Evolutionary conservation across 2,113 vertebrate genomes (phyloP).

Genomic region (Sander lucioperca): DNA sequence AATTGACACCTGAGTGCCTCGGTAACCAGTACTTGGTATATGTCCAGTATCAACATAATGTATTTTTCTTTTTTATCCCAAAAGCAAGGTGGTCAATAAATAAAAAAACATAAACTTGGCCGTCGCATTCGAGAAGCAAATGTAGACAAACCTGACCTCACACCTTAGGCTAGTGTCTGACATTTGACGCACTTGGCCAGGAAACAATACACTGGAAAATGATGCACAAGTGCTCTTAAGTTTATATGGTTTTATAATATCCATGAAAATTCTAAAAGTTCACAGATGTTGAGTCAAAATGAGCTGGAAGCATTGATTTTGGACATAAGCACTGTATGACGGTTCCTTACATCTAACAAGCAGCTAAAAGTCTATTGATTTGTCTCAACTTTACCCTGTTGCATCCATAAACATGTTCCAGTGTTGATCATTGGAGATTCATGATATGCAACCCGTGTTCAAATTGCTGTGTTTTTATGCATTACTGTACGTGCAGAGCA

Average conservation of each 20-base stretch:
- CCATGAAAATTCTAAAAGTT: constrained; percentile 48
- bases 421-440: constrained; percentile 56
- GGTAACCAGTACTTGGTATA: not conserved
- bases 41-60: not conserved
- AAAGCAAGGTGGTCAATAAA: not conserved
- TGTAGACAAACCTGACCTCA: not conserved
- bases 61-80: not conserved
- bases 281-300: constrained; percentile 41
- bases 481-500: constrained; percentile 38
- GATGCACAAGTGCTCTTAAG: not conserved
- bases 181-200: not conserved
- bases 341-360: constrained; percentile 52
- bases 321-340: constrained; percentile 28
- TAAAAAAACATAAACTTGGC: too few relatives aligned
- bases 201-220: constrained; percentile 10
- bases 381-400: constrained; percentile 56
- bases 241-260: constrained; percentile 42
- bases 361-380: constrained; percentile 66
- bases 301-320: constrained; percentile 52
- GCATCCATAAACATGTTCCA: constrained; percentile 62
- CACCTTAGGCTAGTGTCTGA: constrained; percentile 10
- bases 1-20: not conserved
- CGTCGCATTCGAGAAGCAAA: not conserved
- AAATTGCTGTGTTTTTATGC: constrained; percentile 57
- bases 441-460: constrained; percentile 25